Evolutionary conservation across 2,797 vertebrate genomes (phyloP), one percentile per base, ranked within the genome.

Genomic region (Perodicticus potto): DNA sequence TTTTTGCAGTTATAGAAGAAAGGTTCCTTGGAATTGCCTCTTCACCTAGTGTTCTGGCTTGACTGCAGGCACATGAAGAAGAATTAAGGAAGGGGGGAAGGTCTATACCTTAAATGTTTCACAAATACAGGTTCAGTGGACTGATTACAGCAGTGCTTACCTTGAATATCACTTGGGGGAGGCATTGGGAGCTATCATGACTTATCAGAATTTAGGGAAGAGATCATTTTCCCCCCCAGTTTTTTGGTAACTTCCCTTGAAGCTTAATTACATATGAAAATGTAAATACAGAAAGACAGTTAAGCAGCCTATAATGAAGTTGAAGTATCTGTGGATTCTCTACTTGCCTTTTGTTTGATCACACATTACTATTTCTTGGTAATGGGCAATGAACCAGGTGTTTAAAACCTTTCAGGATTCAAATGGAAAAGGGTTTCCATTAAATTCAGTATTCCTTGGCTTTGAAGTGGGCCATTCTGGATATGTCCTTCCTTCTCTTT

Each of bases 181-280:
- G n/a, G 34, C 40, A 69, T 82, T 17, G 11, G 14, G 25, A 74
- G 37, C n/a, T 27, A 3, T 53, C 61, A 23, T 6, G 23, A 77
- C 25, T 63, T 76, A 34, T 65, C n/a, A 37, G 74, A 82, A 93
- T 16, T 89, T 55, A 59, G 55, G 4, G 37, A 84, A 29, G 29
- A 6, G 32, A 37, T 73, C 40, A 70, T 32, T 25, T 22, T 63
- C 57, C n/a, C 25, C 4, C 40, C 17, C 63, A 14, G 82, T 88
- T 53, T 53, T 14, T 53, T 14, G 49, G 40, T 45, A 78, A 65
- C 69, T 86, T 93, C 22, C 40, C 53, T 49, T 86, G 32, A 77
- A 93, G 53, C 76, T 93, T 90, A 85, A 59, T 93, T 89, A 27
- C 49, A 89, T 29, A 61, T n/a, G 45, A 59, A 86, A 88, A 77